A percentile compares a stretch with the other conserved stretches of the same genome.
Conservation (phyloP, 2,888 invertebrate species). For the Chrysolina americana region DNA sequence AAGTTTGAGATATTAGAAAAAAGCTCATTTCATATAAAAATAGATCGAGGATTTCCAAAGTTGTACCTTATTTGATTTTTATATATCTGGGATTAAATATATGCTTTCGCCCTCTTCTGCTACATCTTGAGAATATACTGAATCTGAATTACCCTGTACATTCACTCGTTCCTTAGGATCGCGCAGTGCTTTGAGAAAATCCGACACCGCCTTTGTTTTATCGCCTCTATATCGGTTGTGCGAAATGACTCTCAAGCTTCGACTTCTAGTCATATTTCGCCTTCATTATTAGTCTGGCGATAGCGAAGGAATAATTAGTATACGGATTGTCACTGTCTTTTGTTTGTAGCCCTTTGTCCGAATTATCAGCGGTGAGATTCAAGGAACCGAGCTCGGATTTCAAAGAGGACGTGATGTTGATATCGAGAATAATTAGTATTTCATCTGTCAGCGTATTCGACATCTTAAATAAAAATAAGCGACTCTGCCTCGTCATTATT, state of each 20-base stretch:
- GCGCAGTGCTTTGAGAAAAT: slow-evolving; percentile 5
- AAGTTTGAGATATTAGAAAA: no score
- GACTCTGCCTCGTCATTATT: background rate
- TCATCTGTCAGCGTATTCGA: background rate
- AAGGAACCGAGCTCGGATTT: slow-evolving; percentile 9
- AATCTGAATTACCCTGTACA: slow-evolving; percentile 6
- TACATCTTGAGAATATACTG: no score
- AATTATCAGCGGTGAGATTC: slow-evolving; percentile 19
- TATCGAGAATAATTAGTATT: background rate
- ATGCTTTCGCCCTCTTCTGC: no score
- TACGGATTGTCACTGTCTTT: slow-evolving; percentile 16
- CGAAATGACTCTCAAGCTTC: slow-evolving; percentile 7
- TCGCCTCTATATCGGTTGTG: slow-evolving; percentile 13
- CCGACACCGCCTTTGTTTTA: background rate
- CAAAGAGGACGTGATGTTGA: slow-evolving; percentile 7
- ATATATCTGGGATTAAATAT: no score
- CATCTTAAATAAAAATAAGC: background rate
- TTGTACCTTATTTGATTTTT: no score
- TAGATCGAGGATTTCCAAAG: no score
- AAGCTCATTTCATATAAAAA: no score
- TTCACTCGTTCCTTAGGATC: background rate
- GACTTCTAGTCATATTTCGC: slow-evolving; percentile 20
- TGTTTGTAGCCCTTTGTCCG: slow-evolving; percentile 18
- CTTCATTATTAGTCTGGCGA: slow-evolving; percentile 6
- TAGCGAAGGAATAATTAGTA: slow-evolving; percentile 1